phyloP scores from a whole-genome alignment of 2,888 invertebrate genomes.

The Aphelenchoides bicaudatus region DNA sequence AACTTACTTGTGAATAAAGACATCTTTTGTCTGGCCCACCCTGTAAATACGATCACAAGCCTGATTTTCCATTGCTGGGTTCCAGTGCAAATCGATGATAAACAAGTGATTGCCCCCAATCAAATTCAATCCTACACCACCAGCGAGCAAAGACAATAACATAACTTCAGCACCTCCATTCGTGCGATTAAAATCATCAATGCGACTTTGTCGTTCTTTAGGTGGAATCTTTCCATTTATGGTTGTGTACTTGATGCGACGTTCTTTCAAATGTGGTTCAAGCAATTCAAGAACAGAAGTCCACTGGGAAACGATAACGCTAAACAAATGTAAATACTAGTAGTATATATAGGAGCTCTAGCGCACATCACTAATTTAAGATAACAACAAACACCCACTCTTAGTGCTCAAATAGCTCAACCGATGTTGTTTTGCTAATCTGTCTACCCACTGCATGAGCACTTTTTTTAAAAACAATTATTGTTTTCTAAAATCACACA shows the following conservation, averaged over 20 bases:
- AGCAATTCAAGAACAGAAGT: constrained; percentile 76
- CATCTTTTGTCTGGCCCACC: constrained; percentile 79
- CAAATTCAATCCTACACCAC: constrained; percentile 89
- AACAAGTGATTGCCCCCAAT: constrained; percentile 86
- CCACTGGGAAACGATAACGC: constrained; percentile 86
- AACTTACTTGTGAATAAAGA: constrained; percentile 82
- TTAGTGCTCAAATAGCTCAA: too few relatives aligned
- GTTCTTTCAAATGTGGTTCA: constrained; percentile 67
- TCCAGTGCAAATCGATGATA: constrained; percentile 87
- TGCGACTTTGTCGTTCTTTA: constrained; percentile 57
- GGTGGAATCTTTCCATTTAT: constrained; percentile 73
- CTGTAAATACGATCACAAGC: constrained; percentile 89
- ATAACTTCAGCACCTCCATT: constrained; percentile 67
- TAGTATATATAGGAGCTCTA: too few relatives aligned
- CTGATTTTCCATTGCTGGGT: constrained; percentile 89
- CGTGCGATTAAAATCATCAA: constrained; percentile 72
- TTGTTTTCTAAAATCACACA: too few relatives aligned
- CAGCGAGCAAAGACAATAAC: constrained; percentile 82
- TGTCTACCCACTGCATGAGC: too few relatives aligned
- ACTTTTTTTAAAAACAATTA: too few relatives aligned
- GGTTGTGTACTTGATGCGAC: constrained; percentile 64
- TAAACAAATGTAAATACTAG: too few relatives aligned
- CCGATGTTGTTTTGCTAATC: too few relatives aligned
- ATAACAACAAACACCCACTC: too few relatives aligned
- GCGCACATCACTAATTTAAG: too few relatives aligned